Evolutionary conservation across 2,888 invertebrate species (phyloP).

Genomic region (Napeogenes sylphis): DNA sequence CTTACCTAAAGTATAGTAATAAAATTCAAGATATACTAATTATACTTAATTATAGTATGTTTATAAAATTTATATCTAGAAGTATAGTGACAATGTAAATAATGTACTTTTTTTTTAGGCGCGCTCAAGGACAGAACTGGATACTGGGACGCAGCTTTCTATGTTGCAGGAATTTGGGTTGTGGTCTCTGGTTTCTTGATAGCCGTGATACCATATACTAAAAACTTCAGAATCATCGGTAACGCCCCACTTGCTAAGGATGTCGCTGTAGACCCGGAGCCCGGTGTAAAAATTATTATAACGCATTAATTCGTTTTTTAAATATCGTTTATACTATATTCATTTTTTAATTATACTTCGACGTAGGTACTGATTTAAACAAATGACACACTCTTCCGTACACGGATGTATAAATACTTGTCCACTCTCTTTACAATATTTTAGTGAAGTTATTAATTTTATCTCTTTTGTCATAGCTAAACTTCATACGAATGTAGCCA

Average conservation of each 20-base stretch:
- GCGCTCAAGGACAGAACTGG: conserved; percentile 79
- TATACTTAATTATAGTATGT: no score
- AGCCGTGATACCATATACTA: conserved; percentile 81
- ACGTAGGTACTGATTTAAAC: neutral
- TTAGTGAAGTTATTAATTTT: no score
- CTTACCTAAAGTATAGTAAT: no score
- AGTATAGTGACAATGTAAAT: neutral
- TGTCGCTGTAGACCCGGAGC: conserved; percentile 63
- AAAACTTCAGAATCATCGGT: conserved; percentile 79
- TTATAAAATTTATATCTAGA: no score
- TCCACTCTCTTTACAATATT: no score
- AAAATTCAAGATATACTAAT: no score
- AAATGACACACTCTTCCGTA: neutral
- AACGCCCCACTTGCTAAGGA: conserved; percentile 70
- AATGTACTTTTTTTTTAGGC: conserved; percentile 44
- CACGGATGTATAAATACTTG: no score
- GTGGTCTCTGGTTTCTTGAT: conserved; percentile 85
- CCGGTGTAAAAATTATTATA: conserved; percentile 66
- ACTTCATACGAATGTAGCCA: no score
- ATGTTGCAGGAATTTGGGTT: conserved; percentile 89
- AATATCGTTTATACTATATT: conserved; percentile 12
- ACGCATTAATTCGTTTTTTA: conserved; percentile 49
- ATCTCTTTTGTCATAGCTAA: no score
- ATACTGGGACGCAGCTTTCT: conserved; percentile 87
- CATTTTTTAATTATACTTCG: neutral